Evolutionary conservation across 1,140 invertebrate species (phyloP), one percentile per base, ranked within the genome.

Genomic region (Hermetia illucens): DNA sequence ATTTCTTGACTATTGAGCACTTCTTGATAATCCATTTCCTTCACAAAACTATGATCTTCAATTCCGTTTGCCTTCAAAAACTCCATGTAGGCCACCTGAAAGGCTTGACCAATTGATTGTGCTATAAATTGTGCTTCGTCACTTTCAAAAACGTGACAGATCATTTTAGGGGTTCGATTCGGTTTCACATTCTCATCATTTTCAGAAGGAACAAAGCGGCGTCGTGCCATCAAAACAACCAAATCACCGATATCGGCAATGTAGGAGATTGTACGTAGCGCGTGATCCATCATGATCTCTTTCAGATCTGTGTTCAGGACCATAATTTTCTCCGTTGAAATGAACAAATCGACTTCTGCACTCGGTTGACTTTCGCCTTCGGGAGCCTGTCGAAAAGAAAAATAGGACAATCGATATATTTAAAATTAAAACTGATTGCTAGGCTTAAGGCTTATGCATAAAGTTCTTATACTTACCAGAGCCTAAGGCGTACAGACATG

Each of bases 281-380:
- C 87, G 64, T 99, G 95, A 62, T 99, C 96, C 95, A 99, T 99
- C 91, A 99, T 97, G 29, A 99, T 98, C 68, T 99, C 95, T 66
- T 98, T 97, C 19, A 98, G 65, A 66, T 98, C 94, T 4, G 94
- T 98, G 60, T 99, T 98, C 17, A 98, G 72, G 37, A 98, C 95
- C 95, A 99, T 98, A 46, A 99, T 98, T 66, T 99, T 99, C 64
- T 99, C 95, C 3, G 94, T 98, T 24, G 95, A 98, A 53, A 99
- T 98, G 63, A 99, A 99, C 6, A 99, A 70, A 62, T 99, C 95
- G 5, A 99, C 96, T 65, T 98, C 94, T 4, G 94, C 98, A 58
- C 89, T 95, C 3, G 96, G 95, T 61, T 99, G 96, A 44, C 82
- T 88, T 62, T 99, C 96, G 27, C 95, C 95, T 66, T 98, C 94